Percentiles rank a stretch among this genome's conserved stretches.
Conservation (phyloP, 2,797 vertebrate species). For the Muscicapa striata region DNA sequence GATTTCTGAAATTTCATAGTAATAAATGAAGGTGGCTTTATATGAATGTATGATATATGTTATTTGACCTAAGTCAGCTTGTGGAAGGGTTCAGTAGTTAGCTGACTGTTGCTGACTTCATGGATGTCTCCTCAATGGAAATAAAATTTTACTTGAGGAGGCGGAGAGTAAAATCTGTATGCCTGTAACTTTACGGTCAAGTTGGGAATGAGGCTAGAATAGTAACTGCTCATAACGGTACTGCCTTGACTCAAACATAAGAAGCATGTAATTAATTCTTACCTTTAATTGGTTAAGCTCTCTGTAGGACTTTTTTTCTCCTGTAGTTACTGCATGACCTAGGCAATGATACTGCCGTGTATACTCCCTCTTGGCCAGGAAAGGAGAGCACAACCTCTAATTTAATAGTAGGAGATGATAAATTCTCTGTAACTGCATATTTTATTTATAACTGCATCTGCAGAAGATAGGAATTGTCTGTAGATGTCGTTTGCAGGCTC, state of each 20-base stretch:
- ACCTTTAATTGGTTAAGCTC: conserved; percentile 1
- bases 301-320: neutral
- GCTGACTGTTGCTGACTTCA: fast-evolving
- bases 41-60: neutral
- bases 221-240: neutral
- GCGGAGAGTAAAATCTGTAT: neutral
- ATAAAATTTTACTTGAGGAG: neutral
- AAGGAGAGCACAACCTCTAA: neutral
- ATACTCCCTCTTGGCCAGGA: neutral
- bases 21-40: neutral
- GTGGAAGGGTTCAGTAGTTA: neutral
- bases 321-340: neutral
- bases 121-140: neutral
- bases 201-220: neutral
- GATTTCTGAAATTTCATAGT: neutral
- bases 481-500: neutral
- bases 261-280: conserved; percentile 22
- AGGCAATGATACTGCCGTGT: neutral
- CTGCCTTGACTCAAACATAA: neutral
- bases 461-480: neutral
- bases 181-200: neutral
- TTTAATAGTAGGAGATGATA: neutral
- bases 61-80: neutral
- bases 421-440: neutral
- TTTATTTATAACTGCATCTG: neutral